Evolutionary conservation across 2,888 invertebrate species (phyloP).

Genomic region (Tolmerus cingulatus): DNA sequence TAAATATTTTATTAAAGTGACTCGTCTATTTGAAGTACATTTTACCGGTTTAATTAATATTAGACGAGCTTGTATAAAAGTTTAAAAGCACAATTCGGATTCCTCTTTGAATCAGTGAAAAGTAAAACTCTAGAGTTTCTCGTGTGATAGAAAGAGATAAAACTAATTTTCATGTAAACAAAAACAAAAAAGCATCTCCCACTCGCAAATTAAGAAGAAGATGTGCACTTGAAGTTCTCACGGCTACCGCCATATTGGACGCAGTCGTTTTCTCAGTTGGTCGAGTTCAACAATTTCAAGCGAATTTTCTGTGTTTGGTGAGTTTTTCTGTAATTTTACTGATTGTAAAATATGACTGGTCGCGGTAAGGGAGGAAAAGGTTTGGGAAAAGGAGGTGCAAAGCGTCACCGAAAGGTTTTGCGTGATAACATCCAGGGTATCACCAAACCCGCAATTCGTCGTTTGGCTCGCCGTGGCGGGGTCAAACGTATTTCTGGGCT

Average conservation of each 20-base stretch:
- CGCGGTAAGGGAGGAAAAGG: constrained; percentile 83
- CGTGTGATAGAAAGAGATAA: not conserved
- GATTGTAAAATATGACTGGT: constrained; percentile 72
- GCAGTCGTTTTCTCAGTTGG: not conserved
- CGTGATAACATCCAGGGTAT: constrained; percentile 83
- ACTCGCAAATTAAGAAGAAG: not conserved
- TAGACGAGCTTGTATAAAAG: not conserved
- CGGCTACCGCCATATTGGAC: constrained; percentile 9
- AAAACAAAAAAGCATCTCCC: not conserved
- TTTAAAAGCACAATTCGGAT: not conserved
- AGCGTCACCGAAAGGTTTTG: constrained; percentile 82
- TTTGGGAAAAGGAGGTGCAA: constrained; percentile 81
- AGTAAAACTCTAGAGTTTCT: too few relatives aligned
- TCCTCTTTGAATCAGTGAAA: not conserved
- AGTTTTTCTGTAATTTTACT: not conserved
- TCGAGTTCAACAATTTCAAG: not conserved
- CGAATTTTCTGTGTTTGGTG: not conserved
- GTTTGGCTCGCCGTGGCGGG: constrained; percentile 76
- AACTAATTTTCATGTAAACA: not conserved
- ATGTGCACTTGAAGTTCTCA: not conserved
- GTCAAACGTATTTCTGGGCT: constrained; percentile 78
- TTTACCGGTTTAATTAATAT: not conserved
- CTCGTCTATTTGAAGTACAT: not conserved
- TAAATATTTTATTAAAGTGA: not conserved
- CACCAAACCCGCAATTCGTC: constrained; percentile 79